phyloP scores from a whole-genome alignment of 2,113 vertebrate species.

The Amphiprion ocellaris region DNA sequence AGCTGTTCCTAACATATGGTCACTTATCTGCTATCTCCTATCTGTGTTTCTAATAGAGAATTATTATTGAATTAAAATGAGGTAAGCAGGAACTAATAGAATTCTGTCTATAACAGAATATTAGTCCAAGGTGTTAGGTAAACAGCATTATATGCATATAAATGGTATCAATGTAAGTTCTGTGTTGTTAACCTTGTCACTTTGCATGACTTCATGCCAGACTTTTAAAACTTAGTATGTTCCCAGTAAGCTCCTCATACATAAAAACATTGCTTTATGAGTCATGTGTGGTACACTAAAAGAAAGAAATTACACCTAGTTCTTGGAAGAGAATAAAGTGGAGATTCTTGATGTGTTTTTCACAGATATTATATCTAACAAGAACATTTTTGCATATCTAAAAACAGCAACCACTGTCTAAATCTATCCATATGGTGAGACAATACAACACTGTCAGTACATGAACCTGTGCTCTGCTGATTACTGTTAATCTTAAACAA shows the following conservation, averaged over 20 bases:
- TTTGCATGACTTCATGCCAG: background rate
- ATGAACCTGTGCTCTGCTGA: background rate
- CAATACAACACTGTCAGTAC: background rate
- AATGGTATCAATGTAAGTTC: background rate
- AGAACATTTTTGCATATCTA: constrained; percentile 5
- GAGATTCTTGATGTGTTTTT: background rate
- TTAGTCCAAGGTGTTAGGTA: background rate
- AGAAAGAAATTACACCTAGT: background rate
- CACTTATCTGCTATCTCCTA: background rate
- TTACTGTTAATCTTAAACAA: constrained; percentile 16
- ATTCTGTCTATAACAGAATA: too few species aligned
- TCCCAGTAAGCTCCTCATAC: constrained; percentile 3
- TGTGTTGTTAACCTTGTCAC: background rate
- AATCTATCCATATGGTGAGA: background rate
- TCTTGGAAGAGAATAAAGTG: background rate
- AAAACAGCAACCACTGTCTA: background rate
- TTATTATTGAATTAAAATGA: too few species aligned
- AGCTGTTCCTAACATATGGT: background rate
- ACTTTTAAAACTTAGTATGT: background rate
- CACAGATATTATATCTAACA: background rate
- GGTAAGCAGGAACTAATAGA: too few species aligned
- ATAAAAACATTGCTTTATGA: background rate
- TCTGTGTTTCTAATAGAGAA: too few species aligned
- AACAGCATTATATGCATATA: background rate
- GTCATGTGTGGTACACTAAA: background rate